Evolutionary conservation across 2,113 vertebrate genomes (phyloP), one percentile per base, ranked within the genome.

Genomic region (Tichodroma muraria): DNA sequence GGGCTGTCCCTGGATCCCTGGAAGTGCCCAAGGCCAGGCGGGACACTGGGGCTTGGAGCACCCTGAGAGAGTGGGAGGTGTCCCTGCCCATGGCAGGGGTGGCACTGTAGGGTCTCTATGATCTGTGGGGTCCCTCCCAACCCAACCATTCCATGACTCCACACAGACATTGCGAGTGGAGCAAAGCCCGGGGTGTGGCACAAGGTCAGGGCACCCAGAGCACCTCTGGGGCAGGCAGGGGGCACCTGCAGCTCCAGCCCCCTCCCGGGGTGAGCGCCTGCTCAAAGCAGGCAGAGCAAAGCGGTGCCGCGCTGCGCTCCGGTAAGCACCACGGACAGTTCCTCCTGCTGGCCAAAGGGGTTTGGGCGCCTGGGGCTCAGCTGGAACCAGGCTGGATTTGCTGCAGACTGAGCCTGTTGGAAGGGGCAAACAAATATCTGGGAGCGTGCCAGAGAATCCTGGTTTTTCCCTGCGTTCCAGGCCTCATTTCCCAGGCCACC

Each of bases 101-200:
- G 56, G 13, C 7, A 11, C 22, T 27, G 57, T 40, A 40, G 40
- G 40, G 40, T 40, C 40, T n/a, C n/a, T 56, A 0, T 17, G n/a
- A 7, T 8, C 14, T 38, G 6, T 9, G 4, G 13, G 33, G 13
- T 78, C 40, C 20, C 19, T 70, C 6, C 73, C 38, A 45, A 13
- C 37, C 54, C 13, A 33, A 2, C 15, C 56, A 13, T 20, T 9
- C 40, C 30, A 6, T 4, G 40, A 4, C 13, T 28, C 9, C n/a
- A 24, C 1, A 7, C 3, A 24, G 19, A 7, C 6, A 2, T 3
- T 2, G 1, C 18, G 30, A 35, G n/a, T 6, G 11, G 23, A 59
- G 13, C 65, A 54, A 17, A 25, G 24, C 2, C 15, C 33, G 9
- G 1, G 3, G 10, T 33, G 47, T 7, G 53, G 64, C 10, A 40